Conservation (phyloP, 2,888 invertebrate species). For the Taenaris catops region DNA sequence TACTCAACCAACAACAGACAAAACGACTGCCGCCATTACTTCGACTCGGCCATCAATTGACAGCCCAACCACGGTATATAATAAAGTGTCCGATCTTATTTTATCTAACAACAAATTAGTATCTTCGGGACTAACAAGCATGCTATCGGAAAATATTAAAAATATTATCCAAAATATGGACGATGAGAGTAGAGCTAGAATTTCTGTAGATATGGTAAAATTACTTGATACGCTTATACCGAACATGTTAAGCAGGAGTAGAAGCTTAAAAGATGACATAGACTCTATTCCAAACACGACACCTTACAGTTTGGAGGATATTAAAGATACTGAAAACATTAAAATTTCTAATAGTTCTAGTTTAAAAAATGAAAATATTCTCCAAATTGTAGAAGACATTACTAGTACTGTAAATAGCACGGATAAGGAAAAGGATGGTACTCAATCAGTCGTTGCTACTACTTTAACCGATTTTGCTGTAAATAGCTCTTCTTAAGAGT, state of each 20-base stretch:
- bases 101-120: constrained; percentile 68
- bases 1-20: constrained; percentile 63
- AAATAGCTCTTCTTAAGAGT: constrained; percentile 49
- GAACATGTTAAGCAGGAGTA: constrained; percentile 60
- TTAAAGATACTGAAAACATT: constrained; percentile 65
- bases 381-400: constrained; percentile 49
- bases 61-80: constrained; percentile 70
- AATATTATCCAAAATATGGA: constrained; percentile 68
- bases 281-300: constrained; percentile 59
- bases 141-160: constrained; percentile 70
- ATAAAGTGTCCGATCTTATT: constrained; percentile 71
- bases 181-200: constrained; percentile 61
- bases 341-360: constrained; percentile 34
- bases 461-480: constrained; percentile 39
- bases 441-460: constrained; percentile 28
- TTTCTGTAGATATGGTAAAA: constrained; percentile 73
- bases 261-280: constrained; percentile 48
- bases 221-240: constrained; percentile 73
- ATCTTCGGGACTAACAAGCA: constrained; percentile 76
- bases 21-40: constrained; percentile 54
- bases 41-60: constrained; percentile 61
- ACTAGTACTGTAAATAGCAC: constrained; percentile 56
- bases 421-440: constrained; percentile 35
- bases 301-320: constrained; percentile 72
- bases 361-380: constrained; percentile 38